These are phyloP conservation scores for Papilio elwesi DNA, from an alignment of 2,888 invertebrate species.

Conservation along the genomic window DNA sequence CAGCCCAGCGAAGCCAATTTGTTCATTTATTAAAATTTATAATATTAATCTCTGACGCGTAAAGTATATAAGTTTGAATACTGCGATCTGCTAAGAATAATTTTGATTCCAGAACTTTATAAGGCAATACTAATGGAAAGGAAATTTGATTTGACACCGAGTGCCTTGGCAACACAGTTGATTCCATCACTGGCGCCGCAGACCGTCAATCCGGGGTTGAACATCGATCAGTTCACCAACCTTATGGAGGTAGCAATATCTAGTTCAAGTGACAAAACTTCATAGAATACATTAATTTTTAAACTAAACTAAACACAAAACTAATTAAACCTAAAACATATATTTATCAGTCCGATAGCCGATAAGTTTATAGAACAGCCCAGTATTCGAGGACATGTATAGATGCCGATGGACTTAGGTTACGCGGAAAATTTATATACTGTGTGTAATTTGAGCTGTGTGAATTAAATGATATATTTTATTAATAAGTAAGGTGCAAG, in stretches of 20 bases:
- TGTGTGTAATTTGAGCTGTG: too few species aligned
- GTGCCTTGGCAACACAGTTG: conserved; percentile 96
- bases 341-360: too few species aligned
- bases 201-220: conserved; percentile 90
- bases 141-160: conserved; percentile 94
- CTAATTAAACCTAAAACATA: too few species aligned
- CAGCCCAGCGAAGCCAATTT: background rate
- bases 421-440: too few species aligned
- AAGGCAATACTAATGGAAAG: conserved; percentile 95
- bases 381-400: too few species aligned
- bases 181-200: conserved; percentile 97
- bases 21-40: background rate
- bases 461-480: too few species aligned
- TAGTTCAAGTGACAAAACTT: conserved; percentile 7
- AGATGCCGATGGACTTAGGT: too few species aligned
- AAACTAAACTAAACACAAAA: too few species aligned
- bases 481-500: too few species aligned
- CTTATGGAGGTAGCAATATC: conserved; percentile 69
- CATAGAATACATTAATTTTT: background rate
- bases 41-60: background rate
- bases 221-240: conserved; percentile 68
- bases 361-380: too few species aligned
- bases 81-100: conserved; percentile 37
- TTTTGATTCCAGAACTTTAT: conserved; percentile 91
- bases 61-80: background rate